A percentile compares a stretch with the other conserved stretches of the same genome.
These are phyloP conservation scores for Bujurquina vittata DNA, from an alignment of 2,113 vertebrate species.

Conservation along the genomic window DNA sequence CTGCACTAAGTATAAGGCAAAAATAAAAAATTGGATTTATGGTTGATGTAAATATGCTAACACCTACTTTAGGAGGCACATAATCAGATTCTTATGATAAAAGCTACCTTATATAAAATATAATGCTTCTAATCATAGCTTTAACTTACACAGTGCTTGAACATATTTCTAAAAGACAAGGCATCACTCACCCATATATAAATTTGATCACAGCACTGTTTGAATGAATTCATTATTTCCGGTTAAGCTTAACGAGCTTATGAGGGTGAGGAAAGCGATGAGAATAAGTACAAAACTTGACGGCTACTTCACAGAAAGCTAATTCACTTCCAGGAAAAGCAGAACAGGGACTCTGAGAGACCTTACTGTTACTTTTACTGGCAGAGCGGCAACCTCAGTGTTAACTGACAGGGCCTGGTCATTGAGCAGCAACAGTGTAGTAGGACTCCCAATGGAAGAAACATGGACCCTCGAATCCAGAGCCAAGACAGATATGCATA, in stretches of 20 bases:
- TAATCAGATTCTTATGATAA: background rate
- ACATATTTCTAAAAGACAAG: background rate
- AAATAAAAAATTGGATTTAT: background rate
- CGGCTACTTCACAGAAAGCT: slow-evolving; percentile 39
- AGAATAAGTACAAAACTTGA: slow-evolving; percentile 21
- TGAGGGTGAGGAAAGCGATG: slow-evolving; percentile 5
- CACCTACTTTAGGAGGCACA: background rate
- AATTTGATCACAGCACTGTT: background rate
- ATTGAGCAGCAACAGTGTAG: background rate
- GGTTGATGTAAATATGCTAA: background rate
- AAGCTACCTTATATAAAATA: background rate
- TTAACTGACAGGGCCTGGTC: slow-evolving; percentile 19
- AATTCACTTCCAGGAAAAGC: slow-evolving; percentile 43
- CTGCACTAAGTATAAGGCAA: background rate
- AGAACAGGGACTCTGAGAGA: background rate
- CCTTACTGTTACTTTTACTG: slow-evolving; percentile 11
- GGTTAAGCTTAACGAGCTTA: slow-evolving; percentile 17
- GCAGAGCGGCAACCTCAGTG: slow-evolving; percentile 7
- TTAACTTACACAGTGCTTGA: background rate
- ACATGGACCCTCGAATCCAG: slow-evolving; percentile 4
- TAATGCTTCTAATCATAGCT: background rate
- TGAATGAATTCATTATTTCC: slow-evolving; percentile 16
- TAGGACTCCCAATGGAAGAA: slow-evolving; percentile 49
- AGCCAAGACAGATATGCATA: slow-evolving; percentile 10
- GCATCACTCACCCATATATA: background rate